Evolutionary conservation across 2,888 invertebrate species (phyloP).

Genomic region (Biston betularia): DNA sequence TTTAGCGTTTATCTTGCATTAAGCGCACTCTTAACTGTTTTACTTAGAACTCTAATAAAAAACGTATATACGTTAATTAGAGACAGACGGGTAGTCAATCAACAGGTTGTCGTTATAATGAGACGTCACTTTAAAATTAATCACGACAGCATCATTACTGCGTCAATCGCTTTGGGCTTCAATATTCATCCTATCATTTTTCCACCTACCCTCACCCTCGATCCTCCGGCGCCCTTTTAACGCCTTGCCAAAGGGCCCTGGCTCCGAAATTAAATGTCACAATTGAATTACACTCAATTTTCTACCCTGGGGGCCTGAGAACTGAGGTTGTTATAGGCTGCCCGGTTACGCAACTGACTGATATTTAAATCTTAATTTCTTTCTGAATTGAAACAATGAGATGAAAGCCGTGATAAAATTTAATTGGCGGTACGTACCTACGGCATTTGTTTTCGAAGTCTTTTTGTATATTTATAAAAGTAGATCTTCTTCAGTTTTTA

Average conservation of each 20-base stretch:
- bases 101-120: slow-evolving; percentile 49
- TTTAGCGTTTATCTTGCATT: too few relatives aligned
- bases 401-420: slow-evolving; percentile 44
- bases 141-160: slow-evolving; percentile 64
- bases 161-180: slow-evolving; percentile 63
- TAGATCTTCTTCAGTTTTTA: not conserved
- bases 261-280: slow-evolving; percentile 71
- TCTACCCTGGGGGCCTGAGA: slow-evolving; percentile 57
- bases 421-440: slow-evolving; percentile 25
- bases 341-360: slow-evolving; percentile 31
- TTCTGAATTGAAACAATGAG: slow-evolving; percentile 44
- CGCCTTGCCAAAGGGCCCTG: slow-evolving; percentile 65
- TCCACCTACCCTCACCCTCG: slow-evolving; percentile 67
- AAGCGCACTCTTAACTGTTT: too few relatives aligned
- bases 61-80: not conserved
- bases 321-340: slow-evolving; percentile 65
- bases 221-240: slow-evolving; percentile 72
- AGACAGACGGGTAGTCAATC: slow-evolving; percentile 29
- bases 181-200: slow-evolving; percentile 66
- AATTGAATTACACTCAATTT: slow-evolving; percentile 72
- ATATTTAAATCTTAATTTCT: slow-evolving; percentile 50
- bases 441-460: slow-evolving; percentile 2
- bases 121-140: slow-evolving; percentile 61
- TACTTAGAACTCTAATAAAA: too few relatives aligned
- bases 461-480: not conserved